Conservation (phyloP, 2,797 vertebrate species). For the Paguma larvata region DNA sequence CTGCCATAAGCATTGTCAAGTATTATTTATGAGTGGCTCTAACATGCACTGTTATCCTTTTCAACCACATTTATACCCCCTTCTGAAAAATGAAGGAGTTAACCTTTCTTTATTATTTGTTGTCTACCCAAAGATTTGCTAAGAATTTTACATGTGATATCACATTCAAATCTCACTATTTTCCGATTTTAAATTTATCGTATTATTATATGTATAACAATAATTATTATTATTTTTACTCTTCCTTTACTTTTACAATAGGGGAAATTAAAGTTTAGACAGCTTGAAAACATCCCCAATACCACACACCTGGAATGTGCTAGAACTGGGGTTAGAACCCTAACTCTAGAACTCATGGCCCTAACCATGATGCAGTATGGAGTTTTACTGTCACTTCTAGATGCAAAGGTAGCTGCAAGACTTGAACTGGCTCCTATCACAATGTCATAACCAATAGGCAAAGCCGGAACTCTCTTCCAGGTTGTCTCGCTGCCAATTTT, state of each 20-base stretch:
- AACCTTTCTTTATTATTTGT: not conserved
- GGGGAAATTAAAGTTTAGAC: not conserved
- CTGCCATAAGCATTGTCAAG: not conserved
- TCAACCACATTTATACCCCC: not conserved
- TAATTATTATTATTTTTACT: not conserved
- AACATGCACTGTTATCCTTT: not conserved
- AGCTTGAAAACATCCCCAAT: not conserved
- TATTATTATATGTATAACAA: not conserved
- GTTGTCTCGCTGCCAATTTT: not conserved
- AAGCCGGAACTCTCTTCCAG: not conserved
- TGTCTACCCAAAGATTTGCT: not conserved
- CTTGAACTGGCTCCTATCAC: not conserved
- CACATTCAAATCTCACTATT: not conserved
- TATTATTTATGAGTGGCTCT: not conserved
- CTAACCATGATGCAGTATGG: not conserved
- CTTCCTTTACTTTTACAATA: not conserved
- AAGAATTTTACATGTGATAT: not conserved
- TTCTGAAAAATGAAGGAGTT: not conserved
- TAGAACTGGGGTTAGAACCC: not conserved
- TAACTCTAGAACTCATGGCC: not conserved
- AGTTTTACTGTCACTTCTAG: not conserved
- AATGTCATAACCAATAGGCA: not conserved
- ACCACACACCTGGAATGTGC: not conserved
- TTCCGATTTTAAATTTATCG: not conserved
- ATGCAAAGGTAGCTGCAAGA: not conserved